These are phyloP conservation scores for Drosophila monieri DNA, from an alignment of 2,888 invertebrate genomes.

Conservation along the genomic window DNA sequence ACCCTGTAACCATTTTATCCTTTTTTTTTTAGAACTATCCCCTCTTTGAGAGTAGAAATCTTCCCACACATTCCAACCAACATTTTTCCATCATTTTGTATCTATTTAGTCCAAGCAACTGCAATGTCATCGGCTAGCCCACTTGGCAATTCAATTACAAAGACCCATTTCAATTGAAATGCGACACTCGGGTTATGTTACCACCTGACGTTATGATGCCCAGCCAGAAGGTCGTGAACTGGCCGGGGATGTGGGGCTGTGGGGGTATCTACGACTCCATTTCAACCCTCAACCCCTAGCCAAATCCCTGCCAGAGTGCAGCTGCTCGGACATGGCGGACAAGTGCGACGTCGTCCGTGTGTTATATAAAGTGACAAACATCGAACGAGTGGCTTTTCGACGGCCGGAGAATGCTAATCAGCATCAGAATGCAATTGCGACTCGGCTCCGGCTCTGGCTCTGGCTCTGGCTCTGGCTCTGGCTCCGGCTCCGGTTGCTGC, in stretches of 20 bases:
- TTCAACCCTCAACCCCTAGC: constrained; percentile 12
- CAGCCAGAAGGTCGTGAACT: constrained; percentile 7
- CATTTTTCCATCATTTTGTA: constrained; percentile 3
- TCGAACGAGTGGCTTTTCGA: constrained; percentile 27
- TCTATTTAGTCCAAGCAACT: constrained; percentile 45
- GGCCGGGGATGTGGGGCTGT: constrained; percentile 13
- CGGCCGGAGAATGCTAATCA: constrained; percentile 53
- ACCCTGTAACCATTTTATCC: no score
- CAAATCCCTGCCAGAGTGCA: constrained; percentile 4
- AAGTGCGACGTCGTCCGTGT: constrained; percentile 18
- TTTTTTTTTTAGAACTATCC: no score
- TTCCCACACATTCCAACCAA: not conserved
- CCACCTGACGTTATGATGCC: not conserved
- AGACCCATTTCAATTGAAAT: constrained; percentile 68
- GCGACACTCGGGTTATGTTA: constrained; percentile 47
- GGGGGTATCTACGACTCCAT: constrained; percentile 13
- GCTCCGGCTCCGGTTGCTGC: no score
- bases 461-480: constrained; percentile 11
- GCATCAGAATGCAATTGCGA: constrained; percentile 70
- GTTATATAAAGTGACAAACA: constrained; percentile 59
- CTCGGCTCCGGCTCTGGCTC: constrained; percentile 26
- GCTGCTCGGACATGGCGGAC: constrained; percentile 17
- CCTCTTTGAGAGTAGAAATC: not conserved
- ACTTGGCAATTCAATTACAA: constrained; percentile 70
- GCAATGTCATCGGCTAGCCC: constrained; percentile 60